These are phyloP conservation scores for Macaria notata DNA, from an alignment of 2,888 invertebrate genomes.

Conservation along the genomic window DNA sequence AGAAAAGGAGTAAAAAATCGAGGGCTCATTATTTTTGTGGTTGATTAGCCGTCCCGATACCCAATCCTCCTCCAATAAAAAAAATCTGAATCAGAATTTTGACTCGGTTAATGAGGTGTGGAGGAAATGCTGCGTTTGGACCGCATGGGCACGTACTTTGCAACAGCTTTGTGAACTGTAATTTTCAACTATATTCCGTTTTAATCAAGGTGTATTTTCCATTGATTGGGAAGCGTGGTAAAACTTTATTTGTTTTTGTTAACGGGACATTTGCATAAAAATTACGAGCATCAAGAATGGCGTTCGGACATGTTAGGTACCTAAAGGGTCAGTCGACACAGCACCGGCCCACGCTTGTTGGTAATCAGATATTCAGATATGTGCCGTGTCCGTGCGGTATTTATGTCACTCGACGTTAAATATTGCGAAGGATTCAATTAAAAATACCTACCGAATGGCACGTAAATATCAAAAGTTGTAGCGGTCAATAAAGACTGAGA, in stretches of 20 bases:
- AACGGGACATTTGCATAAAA: slow-evolving; percentile 53
- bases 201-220: slow-evolving; percentile 21
- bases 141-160: slow-evolving; percentile 16
- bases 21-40: slow-evolving; percentile 35
- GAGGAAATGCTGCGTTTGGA: slow-evolving; percentile 32
- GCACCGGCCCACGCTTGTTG: slow-evolving; percentile 47
- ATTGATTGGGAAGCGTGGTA: not conserved
- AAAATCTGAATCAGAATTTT: slow-evolving; percentile 43
- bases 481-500: slow-evolving; percentile 7
- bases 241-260: slow-evolving; percentile 20
- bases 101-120: slow-evolving; percentile 46
- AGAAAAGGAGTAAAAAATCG: slow-evolving; percentile 28
- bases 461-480: slow-evolving; percentile 6
- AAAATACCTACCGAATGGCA: slow-evolving; percentile 27
- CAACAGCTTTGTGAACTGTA: not conserved
- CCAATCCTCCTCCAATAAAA: slow-evolving; percentile 33
- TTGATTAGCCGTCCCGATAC: slow-evolving; percentile 33
- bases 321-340: slow-evolving; percentile 38
- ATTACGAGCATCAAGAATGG: slow-evolving; percentile 47
- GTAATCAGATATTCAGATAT: slow-evolving; percentile 54
- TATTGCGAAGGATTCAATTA: slow-evolving; percentile 35
- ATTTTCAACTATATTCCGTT: slow-evolving; percentile 4
- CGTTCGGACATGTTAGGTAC: slow-evolving; percentile 41
- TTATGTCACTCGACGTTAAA: slow-evolving; percentile 47
- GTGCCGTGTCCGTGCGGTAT: slow-evolving; percentile 42